A percentile compares a stretch with the other conserved stretches of the same genome.
phyloP scores from a whole-genome alignment of 2,888 invertebrate genomes.

The Heliconius ethilla region DNA sequence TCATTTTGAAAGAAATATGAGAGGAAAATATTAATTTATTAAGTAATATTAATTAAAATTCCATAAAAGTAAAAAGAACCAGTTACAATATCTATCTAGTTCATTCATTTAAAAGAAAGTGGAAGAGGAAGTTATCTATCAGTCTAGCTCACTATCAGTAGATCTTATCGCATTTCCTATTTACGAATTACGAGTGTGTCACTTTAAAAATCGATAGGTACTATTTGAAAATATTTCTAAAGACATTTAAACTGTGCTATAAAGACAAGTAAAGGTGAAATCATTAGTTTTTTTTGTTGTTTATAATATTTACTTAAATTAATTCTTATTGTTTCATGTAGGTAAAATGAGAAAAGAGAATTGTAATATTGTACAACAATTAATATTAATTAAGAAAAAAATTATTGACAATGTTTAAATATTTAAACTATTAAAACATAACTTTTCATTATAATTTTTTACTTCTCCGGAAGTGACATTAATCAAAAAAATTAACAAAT shows the following conservation, averaged over 20 bases:
- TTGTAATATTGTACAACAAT: too few species aligned
- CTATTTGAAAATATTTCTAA: neutral
- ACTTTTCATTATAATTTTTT: too few species aligned
- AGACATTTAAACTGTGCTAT: neutral
- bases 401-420: too few species aligned
- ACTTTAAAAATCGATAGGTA: neutral
- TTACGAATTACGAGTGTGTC: neutral
- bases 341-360: too few species aligned
- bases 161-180: slow-evolving; percentile 21
- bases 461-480: too few species aligned
- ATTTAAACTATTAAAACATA: too few species aligned
- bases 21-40: neutral
- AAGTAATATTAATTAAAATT: neutral
- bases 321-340: too few species aligned
- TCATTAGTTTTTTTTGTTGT: neutral
- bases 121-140: slow-evolving; percentile 14
- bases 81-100: neutral
- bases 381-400: too few species aligned
- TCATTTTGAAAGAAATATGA: neutral
- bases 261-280: too few species aligned
- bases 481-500: too few species aligned
- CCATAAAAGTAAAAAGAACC: neutral
- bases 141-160: slow-evolving; percentile 11
- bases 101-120: slow-evolving; percentile 3
- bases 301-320: neutral